A percentile compares a stretch with the other conserved stretches of the same genome.
Evolutionary conservation across 2,888 invertebrate species (phyloP).

Genomic region (Hoplodrina ambigua): DNA sequence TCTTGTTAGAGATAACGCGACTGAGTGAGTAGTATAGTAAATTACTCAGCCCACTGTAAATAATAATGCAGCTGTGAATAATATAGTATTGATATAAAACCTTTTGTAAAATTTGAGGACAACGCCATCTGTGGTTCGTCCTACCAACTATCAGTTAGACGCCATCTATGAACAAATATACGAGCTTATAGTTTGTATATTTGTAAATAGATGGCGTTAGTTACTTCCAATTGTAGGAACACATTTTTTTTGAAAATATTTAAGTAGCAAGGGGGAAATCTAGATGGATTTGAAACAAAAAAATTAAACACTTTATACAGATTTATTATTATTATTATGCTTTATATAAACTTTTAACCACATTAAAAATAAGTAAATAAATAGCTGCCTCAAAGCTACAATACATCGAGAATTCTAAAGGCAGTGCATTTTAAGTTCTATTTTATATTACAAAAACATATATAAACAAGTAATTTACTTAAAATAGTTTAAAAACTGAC

Average conservation of each 20-base stretch:
- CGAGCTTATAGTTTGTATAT: background rate
- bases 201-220: conserved; percentile 37
- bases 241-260: too few species aligned
- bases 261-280: too few species aligned
- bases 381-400: conserved; percentile 70
- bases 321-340: conserved; percentile 73
- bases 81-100: conserved; percentile 34
- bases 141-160: background rate
- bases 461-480: conserved; percentile 53
- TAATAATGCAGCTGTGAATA: conserved; percentile 26
- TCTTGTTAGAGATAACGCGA: conserved; percentile 48
- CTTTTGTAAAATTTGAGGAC: conserved; percentile 6
- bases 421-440: conserved; percentile 72
- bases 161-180: too few species aligned
- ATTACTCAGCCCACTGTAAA: conserved; percentile 25
- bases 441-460: conserved; percentile 56
- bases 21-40: conserved; percentile 18
- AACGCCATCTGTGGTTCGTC: conserved; percentile 61
- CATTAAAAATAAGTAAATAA: conserved; percentile 72
- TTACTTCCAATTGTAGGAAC: background rate
- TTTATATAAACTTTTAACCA: conserved; percentile 73
- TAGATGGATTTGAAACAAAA: conserved; percentile 3
- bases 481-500: conserved; percentile 53
- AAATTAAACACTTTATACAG: conserved; percentile 58
- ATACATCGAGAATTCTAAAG: conserved; percentile 65